These are phyloP conservation scores for Eupithecia dodoneata DNA, from an alignment of 2,888 invertebrate species.

Conservation along the genomic window DNA sequence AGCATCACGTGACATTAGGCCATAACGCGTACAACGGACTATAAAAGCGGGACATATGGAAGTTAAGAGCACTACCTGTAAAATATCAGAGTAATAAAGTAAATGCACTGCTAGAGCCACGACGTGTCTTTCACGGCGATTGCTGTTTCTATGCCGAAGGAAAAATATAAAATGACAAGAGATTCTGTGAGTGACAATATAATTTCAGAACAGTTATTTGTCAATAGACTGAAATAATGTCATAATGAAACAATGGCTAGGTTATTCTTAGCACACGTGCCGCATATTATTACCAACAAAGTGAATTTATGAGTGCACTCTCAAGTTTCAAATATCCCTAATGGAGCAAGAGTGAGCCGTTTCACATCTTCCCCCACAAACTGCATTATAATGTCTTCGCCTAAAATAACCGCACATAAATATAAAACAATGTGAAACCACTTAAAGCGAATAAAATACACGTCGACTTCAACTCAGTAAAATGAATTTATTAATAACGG, in stretches of 20 bases:
- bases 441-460: constrained; percentile 85
- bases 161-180: constrained; percentile 44
- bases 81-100: constrained; percentile 83
- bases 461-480: constrained; percentile 82
- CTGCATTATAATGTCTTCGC: constrained; percentile 82
- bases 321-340: constrained; percentile 83
- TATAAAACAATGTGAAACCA: constrained; percentile 85
- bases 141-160: constrained; percentile 51
- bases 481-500: constrained; percentile 85
- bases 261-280: constrained; percentile 62
- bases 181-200: background rate
- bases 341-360: constrained; percentile 82
- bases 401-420: constrained; percentile 84
- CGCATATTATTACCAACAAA: constrained; percentile 77
- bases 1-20: constrained; percentile 78
- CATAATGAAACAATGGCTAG: constrained; percentile 63
- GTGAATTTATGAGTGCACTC: constrained; percentile 83
- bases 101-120: constrained; percentile 76
- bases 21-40: constrained; percentile 78
- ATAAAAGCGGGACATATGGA: constrained; percentile 81
- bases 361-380: constrained; percentile 83
- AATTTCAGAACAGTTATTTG: constrained; percentile 11
- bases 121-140: constrained; percentile 64
- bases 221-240: constrained; percentile 19
- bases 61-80: constrained; percentile 82